Evolutionary conservation across 1,140 invertebrate species (phyloP), one percentile per base, ranked within the genome.

Genomic region (Caenorhabditis remanei): DNA sequence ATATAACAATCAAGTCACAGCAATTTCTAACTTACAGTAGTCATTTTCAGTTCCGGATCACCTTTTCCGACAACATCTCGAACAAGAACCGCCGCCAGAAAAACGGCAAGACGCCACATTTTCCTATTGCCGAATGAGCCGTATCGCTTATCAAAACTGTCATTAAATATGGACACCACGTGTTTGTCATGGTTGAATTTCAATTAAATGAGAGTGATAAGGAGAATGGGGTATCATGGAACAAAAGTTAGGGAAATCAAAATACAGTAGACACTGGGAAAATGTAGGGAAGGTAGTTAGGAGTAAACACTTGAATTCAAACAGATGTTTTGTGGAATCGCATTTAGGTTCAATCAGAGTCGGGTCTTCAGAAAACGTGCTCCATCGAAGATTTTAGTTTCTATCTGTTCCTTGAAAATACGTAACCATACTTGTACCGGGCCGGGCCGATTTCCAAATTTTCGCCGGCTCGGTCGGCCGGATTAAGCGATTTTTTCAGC

Each of bases 31-130:
- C 85, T 79, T 40, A 86, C 85, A 19, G 85, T 86, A 58, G 85
- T 75, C 85, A 86, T 86, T n/a, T 86, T 50, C 43, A 79, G 16
- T 24, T 85, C 84, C 2, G 84, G 84, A 16, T 85, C 84, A 11
- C 65, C 65, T 43, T 71, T 79, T 24, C 71, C 46, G 46, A 50
- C 3, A 79, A 79, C 71, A 79, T 79, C 71, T 2, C 53, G 71
- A 79, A 79, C 71, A 6, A 79, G 21, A 24, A 79, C 14, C 46
- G 40, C 71, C 46, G 71, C 46, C 32, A 79, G 43, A 79, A 48
- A 79, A 50, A 79, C 71, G 71, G 71, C 71, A 79, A 79, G n/a
- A 48, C 71, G 71, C 71, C 71, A 79, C 71, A 79, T 79, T 53
- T 14, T 8, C 46, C 8, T 32, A 3, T 14, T 13, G 24, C 1